Conservation (phyloP, 2,888 invertebrate genomes). For the Tipula confusa region DNA sequence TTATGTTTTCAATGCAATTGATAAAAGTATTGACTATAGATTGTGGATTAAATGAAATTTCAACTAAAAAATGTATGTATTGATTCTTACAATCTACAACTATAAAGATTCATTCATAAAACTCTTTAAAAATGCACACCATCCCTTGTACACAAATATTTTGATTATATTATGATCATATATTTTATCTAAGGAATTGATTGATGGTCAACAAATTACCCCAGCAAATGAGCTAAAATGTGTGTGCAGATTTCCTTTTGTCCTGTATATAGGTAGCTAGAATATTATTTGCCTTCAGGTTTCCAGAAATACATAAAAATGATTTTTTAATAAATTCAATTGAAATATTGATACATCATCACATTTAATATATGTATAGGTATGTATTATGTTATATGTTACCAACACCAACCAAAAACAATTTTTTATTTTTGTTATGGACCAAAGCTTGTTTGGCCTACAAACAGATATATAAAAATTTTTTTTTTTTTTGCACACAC, state of each 20-base stretch:
- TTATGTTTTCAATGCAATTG: too few species aligned
- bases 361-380: not conserved
- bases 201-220: too few species aligned
- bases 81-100: too few species aligned
- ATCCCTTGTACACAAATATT: too few species aligned
- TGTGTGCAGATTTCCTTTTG: not conserved
- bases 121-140: too few species aligned
- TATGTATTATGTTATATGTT: too few species aligned
- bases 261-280: not conserved
- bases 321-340: slow-evolving; percentile 15
- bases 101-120: too few species aligned
- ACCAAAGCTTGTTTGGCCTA: not conserved
- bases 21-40: too few species aligned
- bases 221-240: not conserved
- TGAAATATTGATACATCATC: slow-evolving; percentile 12
- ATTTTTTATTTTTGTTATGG: not conserved
- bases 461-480: not conserved
- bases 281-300: not conserved
- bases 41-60: too few species aligned
- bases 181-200: too few species aligned
- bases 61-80: too few species aligned
- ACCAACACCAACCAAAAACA: not conserved
- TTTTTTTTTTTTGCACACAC: not conserved
- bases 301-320: not conserved
- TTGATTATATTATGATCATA: too few species aligned